Evolutionary conservation across 2,888 invertebrate genomes (phyloP), one percentile per base, ranked within the genome.

Genomic region (Eubasilissa splendida): DNA sequence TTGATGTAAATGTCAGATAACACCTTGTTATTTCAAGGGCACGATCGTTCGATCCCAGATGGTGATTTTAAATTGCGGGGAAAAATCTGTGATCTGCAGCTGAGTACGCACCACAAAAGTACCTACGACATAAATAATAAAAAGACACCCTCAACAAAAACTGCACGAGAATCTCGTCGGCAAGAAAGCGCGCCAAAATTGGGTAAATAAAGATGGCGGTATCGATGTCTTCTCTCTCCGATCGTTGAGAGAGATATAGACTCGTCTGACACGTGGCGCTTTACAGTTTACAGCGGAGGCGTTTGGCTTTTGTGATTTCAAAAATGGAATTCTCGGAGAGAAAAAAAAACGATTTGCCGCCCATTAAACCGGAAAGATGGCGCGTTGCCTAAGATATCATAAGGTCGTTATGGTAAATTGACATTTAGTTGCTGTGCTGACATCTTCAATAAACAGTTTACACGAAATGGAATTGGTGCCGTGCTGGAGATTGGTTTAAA

Each of bases 401-500:
- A 73, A 73, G 71, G 42, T 58, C 71, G 56, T 73, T 56, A 73
- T 56, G 8, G 33, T 33, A 73, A 56, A 33, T 58, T 73, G 71
- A n/a, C 71, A 73, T 54, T 73, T 58, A 42, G 58, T 58, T 73
- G 53, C 53, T 71, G 71, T 33, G 31, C 71, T 22, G 71, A 56
- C 54, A 54, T 71, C 54, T 71, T 31, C 54, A 33, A 71, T 71
- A 71, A 54, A 71, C 71, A 10, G 54, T 71, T 71, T 22, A 71
- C 71, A 71, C 71, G 56, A 54, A 71, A 71, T 54, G 68, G 12
- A 68, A 68, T 68, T 50, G 68, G 14, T 68, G 14, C 68, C 42
- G 58, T 9, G 11, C 11, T n/a, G n/a, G 58, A 58, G 52, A 68
- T 68, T 68, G 50, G 50, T 68, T 68, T 50, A 50, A 50, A 50